Base-by-base conservation (phyloP, 1,140 invertebrate species). In the Drosophila malerkotliana region DNA sequence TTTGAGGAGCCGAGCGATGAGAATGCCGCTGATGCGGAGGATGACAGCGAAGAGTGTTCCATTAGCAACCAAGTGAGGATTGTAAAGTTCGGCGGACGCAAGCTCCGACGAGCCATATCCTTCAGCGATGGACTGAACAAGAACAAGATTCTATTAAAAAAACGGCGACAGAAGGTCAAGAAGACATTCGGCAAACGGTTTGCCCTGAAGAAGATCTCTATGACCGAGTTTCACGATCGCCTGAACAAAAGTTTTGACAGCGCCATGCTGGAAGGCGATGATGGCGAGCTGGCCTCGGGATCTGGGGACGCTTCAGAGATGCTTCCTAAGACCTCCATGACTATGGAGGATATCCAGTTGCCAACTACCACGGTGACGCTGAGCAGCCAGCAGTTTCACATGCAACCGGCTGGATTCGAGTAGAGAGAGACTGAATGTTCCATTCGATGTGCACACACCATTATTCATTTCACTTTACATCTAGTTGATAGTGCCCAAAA, bases 121-220 rank as follows among this genome's bases (percentile, higher is more conserved):
- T 91, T 84, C 26, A 83, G 71, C 44, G 90, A 91, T 66, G 90
- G 90, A n/a, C 69, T 91, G 3, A 87, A 80, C 48, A 84, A 77
- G 18, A 91, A 82, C 47, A 91, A 91, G 41, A 61, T 77, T 9
- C 58, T 90, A 24, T 53, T 83, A 9, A 91, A 91, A 59, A 84
- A 87, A 10, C 72, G 90, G 0, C 78, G 90, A 7, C 75, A 78
- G 18, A 91, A 91, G 74, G 90, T 91, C 0, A 91, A 91, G 59
- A 91, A 91, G 44, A 80, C 76, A 0, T 91, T 91, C 32, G 90
- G 90, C 30, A 87, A 88, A 24, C 63, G 84, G 1, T 75, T 78
- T 18, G 71, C 64, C 0, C 41, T 75, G 2, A 91, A 91, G 24
- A 91, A 90, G 56, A 91, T 91, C 37, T 72, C 78, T 30, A 83